Percentiles rank a stretch among this genome's conserved stretches.
phyloP scores from a whole-genome alignment of 2,113 vertebrate species.

The Dipodomys ordii region DNA sequence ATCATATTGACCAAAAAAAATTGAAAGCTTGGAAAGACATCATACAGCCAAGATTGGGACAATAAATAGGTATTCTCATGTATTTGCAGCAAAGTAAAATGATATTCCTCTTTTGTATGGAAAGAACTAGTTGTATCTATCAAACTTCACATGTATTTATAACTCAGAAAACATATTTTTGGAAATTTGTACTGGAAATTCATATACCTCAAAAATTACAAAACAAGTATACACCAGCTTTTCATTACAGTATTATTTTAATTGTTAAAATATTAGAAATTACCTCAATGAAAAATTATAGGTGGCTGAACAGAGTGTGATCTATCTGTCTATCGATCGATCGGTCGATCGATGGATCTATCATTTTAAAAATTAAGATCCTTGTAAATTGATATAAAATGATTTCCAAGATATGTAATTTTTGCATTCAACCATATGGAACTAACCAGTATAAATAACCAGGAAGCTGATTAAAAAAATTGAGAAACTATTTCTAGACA shows the following conservation, averaged over 20 bases:
- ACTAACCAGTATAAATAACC: conserved; percentile 14
- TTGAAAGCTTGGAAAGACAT: background rate
- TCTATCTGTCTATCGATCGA: conserved; percentile 7
- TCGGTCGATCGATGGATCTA: background rate
- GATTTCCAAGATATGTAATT: too few species aligned
- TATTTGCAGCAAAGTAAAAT: conserved; percentile 27
- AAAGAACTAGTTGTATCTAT: background rate
- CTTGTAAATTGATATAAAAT: too few species aligned
- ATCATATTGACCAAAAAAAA: background rate
- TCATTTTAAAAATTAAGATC: too few species aligned
- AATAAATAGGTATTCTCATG: background rate
- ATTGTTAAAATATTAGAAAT: conserved; percentile 4
- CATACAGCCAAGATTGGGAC: background rate
- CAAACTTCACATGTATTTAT: background rate
- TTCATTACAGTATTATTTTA: conserved; percentile 30
- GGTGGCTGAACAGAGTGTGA: background rate
- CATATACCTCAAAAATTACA: too few species aligned
- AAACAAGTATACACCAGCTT: background rate
- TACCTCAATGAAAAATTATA: conserved; percentile 6
- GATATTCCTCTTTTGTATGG: background rate
- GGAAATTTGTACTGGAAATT: conserved; percentile 1
- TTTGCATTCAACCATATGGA: background rate
- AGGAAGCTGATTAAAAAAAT: conserved; percentile 13
- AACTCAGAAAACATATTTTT: background rate
- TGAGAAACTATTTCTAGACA: conserved; percentile 10